Conservation (phyloP, 2,797 vertebrate species). For the Megalops cyprinoides region DNA sequence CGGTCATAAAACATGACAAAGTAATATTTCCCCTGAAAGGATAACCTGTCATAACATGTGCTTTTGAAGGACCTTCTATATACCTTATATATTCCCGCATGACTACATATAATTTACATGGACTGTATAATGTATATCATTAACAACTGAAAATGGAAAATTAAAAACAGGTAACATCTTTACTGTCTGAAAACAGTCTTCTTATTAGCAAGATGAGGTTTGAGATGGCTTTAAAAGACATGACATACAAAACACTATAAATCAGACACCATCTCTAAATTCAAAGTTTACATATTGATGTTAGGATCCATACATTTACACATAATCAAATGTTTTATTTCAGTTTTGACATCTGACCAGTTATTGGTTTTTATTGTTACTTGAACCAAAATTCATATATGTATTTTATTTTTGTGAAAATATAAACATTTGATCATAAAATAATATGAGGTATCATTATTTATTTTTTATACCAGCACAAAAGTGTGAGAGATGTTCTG, state of each 20-base stretch:
- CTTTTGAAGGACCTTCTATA: background rate
- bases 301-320: no score
- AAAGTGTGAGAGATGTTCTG: no score
- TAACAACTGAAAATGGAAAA: background rate
- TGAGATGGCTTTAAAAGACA: background rate
- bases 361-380: no score
- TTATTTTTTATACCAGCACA: no score
- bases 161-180: background rate
- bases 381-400: no score
- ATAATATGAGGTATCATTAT: background rate
- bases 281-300: no score
- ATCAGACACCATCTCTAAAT: no score
- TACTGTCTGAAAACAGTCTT: background rate
- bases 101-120: no score
- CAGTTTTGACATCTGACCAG: no score
- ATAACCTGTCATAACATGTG: constrained; percentile 63
- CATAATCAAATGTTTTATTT: no score
- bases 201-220: background rate
- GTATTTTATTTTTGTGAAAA: background rate
- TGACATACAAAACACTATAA: background rate
- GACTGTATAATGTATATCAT: no score
- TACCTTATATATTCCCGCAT: no score
- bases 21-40: constrained; percentile 64
- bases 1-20: constrained; percentile 54
- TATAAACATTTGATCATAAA: background rate